Evolutionary conservation across 2,113 vertebrate species (phyloP).

Genomic region (Ibidorhyncha struthersii): DNA sequence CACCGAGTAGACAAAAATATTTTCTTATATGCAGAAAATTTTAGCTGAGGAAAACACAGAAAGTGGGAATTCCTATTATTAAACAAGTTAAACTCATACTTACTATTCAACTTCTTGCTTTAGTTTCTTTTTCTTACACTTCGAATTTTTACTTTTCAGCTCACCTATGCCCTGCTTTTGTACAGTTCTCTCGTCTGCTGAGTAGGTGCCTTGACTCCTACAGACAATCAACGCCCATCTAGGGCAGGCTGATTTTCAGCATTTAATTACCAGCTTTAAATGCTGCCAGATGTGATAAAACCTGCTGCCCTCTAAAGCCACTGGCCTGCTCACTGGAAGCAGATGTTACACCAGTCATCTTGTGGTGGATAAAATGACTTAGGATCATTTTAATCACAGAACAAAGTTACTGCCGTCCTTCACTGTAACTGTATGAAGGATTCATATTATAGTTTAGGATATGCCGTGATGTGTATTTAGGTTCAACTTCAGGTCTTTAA

Average conservation of each 20-base stretch:
- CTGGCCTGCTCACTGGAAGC: neutral
- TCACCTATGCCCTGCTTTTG: neutral
- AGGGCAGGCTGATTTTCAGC: neutral
- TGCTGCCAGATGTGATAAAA: neutral
- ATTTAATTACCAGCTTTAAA: neutral
- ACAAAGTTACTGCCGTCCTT: slow-evolving; percentile 6
- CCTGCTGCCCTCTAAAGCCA: neutral
- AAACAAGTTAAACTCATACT: neutral
- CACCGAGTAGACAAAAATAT: neutral
- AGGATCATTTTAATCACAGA: neutral
- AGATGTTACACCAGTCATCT: slow-evolving; percentile 9
- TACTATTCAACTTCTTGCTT: neutral
- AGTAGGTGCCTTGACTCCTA: neutral
- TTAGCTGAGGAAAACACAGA: neutral
- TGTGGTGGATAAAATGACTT: slow-evolving; percentile 4
- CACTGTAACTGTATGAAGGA: neutral
- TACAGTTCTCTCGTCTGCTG: neutral
- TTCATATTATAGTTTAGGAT: neutral
- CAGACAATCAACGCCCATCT: neutral
- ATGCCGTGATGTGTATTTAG: neutral
- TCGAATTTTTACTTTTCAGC: neutral
- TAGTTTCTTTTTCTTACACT: neutral
- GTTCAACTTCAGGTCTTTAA: neutral
- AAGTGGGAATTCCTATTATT: neutral
- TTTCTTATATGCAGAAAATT: neutral